These are phyloP conservation scores for Alentia gelatinosa DNA, from an alignment of 2,888 invertebrate genomes.

Conservation along the genomic window DNA sequence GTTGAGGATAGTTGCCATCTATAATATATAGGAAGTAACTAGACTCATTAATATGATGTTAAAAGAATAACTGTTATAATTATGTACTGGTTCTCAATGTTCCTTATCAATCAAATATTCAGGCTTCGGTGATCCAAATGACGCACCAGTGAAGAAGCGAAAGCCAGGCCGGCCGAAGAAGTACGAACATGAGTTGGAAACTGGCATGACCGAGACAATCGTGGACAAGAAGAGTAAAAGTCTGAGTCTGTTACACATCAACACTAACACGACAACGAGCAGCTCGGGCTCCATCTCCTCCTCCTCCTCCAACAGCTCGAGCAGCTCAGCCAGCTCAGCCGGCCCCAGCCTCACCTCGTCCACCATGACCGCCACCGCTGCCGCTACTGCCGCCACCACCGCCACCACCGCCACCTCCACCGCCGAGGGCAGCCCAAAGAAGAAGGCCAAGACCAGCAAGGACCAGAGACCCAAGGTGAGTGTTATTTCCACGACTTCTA, in stretches of 20 bases:
- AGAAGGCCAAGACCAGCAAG: background rate
- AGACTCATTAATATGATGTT: too few species aligned
- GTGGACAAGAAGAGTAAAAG: conserved; percentile 88
- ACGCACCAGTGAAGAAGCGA: conserved; percentile 84
- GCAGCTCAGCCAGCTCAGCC: background rate
- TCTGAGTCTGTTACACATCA: conserved; percentile 53
- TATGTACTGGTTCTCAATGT: too few species aligned
- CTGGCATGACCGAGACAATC: conserved; percentile 85
- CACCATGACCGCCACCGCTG: background rate
- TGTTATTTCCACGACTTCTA: too few species aligned
- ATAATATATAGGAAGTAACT: too few species aligned
- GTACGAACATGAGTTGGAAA: conserved; percentile 56
- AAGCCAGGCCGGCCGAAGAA: conserved; percentile 92
- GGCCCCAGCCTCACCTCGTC: background rate
- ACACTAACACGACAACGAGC: conserved; percentile 26
- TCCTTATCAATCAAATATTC: too few species aligned
- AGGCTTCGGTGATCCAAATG: conserved; percentile 45
- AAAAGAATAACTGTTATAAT: too few species aligned
- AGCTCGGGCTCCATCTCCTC: conserved; percentile 38
- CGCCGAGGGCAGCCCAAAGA: background rate
- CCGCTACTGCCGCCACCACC: too few species aligned
- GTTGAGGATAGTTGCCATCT: too few species aligned
- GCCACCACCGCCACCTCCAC: background rate
- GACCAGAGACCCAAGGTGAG: conserved; percentile 6
- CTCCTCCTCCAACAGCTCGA: conserved; percentile 29